A percentile compares a stretch with the other conserved stretches of the same genome.
These are phyloP conservation scores for Pseudotriccus pelzelni DNA, from an alignment of 2,797 vertebrate species.

Conservation along the genomic window DNA sequence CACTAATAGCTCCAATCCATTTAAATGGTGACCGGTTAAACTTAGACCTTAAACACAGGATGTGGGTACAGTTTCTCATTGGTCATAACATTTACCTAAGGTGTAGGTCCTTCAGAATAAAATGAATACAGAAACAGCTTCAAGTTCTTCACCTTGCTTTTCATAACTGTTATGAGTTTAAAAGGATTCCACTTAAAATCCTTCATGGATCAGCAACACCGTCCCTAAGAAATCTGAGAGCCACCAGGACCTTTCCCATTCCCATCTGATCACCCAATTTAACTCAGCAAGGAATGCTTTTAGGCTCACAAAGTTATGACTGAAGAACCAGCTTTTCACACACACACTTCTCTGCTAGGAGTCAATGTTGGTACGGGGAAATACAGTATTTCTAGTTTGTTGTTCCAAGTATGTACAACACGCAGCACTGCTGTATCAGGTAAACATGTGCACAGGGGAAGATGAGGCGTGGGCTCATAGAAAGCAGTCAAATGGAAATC, in stretches of 20 bases:
- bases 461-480: slow-evolving; percentile 96
- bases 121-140: slow-evolving; percentile 83
- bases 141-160: slow-evolving; percentile 80
- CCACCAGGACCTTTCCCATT: neutral
- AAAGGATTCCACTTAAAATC: slow-evolving; percentile 82
- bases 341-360: slow-evolving; percentile 85
- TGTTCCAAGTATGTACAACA: slow-evolving; percentile 95
- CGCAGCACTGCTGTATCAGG: slow-evolving; percentile 86
- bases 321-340: slow-evolving; percentile 82
- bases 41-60: slow-evolving; percentile 76
- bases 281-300: slow-evolving; percentile 86
- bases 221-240: slow-evolving; percentile 43
- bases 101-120: slow-evolving; percentile 84
- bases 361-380: slow-evolving; percentile 81
- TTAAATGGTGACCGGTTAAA: slow-evolving; percentile 72
- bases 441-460: slow-evolving; percentile 92
- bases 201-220: slow-evolving; percentile 56
- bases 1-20: slow-evolving; percentile 86
- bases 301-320: slow-evolving; percentile 84
- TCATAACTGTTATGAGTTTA: slow-evolving; percentile 86
- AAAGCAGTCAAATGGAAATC: slow-evolving; percentile 99
- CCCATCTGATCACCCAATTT: slow-evolving; percentile 74
- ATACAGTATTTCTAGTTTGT: slow-evolving; percentile 83
- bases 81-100: slow-evolving; percentile 75
- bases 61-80: slow-evolving; percentile 72